Base-by-base conservation (phyloP, 1,140 invertebrate genomes). In the Caenorhabditis brenneri region DNA sequence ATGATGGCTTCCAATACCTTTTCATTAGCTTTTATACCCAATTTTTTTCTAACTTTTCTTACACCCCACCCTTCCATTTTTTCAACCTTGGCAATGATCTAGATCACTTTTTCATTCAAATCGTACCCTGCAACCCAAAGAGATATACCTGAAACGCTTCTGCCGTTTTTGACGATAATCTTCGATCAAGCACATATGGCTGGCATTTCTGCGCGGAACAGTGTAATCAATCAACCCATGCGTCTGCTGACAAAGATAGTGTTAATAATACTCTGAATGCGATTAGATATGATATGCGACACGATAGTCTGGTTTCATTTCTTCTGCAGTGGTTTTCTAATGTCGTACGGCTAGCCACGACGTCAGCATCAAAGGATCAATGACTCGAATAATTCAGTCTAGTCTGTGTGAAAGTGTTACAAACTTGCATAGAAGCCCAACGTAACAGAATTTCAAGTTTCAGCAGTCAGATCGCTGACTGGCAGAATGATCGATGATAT, bases 261-360 rank as follows among this genome's bases (percentile, higher is more conserved):
- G 58, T 65, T 65, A 65, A 65, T 65, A 65, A 65, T 65, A 65
- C 58, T 65, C 58, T 65, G 58, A 65, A 65, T 65, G 31, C 19
- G 15, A 65, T 65, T 36, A 36, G 58, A 65, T 65, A 65, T 65
- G 58, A 65, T 65, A 33, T 3, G 58, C 58, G 31, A 60, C 58
- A 36, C 29, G 16, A n/a, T 15, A 16, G 58, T 65, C 58, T 65
- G 58, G 58, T 65, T 65, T 55, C 27, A 3, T 27, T 65, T 65
- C 16, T 65, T 33, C 31, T 65, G 29, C 58, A 65, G 31, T 33
- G 31, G 1, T 65, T 60, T 65, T 65, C 29, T 33, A 65, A 19
- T 36, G 31, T 65, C 31, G 15, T n/a, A 36, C 58, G 15, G 19
- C 15, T 7, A 10, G 7, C 15, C 7, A n/a, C 3, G 31, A 1